Evolutionary conservation across 1,140 invertebrate genomes (phyloP), one percentile per base, ranked within the genome.

Genomic region (Platyscapa corneri): DNA sequence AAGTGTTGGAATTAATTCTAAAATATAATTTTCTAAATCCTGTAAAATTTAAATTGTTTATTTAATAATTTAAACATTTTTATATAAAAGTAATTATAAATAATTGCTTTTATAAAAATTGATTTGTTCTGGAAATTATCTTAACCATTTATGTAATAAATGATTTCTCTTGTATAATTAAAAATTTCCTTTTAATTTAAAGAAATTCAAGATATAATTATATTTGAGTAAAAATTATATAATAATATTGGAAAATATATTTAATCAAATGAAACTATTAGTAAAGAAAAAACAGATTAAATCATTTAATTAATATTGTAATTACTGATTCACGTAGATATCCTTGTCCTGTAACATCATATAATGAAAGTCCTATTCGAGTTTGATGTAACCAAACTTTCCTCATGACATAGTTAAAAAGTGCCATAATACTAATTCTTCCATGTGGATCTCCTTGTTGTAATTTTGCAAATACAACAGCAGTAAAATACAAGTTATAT

Each of bases 361-460:
- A 99, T 12, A 99, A 93, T 0, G 98, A 98, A 12, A 99, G 93
- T 0, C 97, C 97, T 87, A 99, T 98, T 89, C 98, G 94, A 1
- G 98, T 99, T 92, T 99, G 98, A 89, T 97, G 96, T 14, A 98
- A 92, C 98, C 98, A 99, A 8, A 98, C 96, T 92, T 98, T 97
- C 32, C 97, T 94, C 97, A 99, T 99, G 0, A 98, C 96, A 92
- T 99, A 99, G 89, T 99, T 99, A 91, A 99, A 99, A 70, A 99
- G 94, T 16, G 97, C 96, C 91, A 96, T 95, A 7, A 97, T 97
- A 64, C 96, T 96, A 8, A 98, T 96, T 84, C 96, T 93, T 20
- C 97, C 97, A 92, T 97, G 96, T 0, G 96, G 95, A 90, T 98
- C 97, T 46, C 95, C 95, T 82, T 97, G 95, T 90, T 97, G 95